Conservation (phyloP, 2,113 vertebrate species). For the Chaetorhynchus papuensis region DNA sequence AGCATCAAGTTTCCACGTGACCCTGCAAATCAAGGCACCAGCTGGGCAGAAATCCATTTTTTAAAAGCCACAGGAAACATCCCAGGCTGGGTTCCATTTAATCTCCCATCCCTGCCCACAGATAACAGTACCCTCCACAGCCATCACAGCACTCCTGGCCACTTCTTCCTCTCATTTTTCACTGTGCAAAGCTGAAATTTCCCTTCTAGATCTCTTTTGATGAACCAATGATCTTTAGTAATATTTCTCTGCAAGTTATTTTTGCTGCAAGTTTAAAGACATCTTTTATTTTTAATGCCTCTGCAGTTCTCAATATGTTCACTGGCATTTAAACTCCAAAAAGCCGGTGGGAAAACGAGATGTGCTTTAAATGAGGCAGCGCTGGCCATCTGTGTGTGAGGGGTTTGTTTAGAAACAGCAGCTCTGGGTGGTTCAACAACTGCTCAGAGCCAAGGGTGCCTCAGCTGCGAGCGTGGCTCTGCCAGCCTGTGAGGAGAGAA, state of each 20-base stretch:
- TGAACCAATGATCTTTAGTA: neutral
- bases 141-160: neutral
- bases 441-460: neutral
- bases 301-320: neutral
- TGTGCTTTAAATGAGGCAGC: neutral
- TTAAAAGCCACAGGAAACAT: neutral
- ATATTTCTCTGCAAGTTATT: neutral
- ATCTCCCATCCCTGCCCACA: neutral
- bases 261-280: neutral
- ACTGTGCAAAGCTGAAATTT: neutral
- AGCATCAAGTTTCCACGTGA: neutral
- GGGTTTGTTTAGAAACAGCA: neutral
- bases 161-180: neutral
- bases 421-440: neutral
- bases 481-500: fast-evolving
- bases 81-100: neutral
- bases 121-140: neutral
- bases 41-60: neutral
- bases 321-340: neutral
- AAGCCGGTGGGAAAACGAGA: neutral
- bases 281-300: neutral
- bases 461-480: neutral
- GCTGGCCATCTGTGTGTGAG: neutral
- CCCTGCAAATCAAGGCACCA: neutral
- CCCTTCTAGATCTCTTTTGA: neutral